Evolutionary conservation across 2,797 vertebrate genomes (phyloP).

Genomic region (Rhadinocentrus ornatus): DNA sequence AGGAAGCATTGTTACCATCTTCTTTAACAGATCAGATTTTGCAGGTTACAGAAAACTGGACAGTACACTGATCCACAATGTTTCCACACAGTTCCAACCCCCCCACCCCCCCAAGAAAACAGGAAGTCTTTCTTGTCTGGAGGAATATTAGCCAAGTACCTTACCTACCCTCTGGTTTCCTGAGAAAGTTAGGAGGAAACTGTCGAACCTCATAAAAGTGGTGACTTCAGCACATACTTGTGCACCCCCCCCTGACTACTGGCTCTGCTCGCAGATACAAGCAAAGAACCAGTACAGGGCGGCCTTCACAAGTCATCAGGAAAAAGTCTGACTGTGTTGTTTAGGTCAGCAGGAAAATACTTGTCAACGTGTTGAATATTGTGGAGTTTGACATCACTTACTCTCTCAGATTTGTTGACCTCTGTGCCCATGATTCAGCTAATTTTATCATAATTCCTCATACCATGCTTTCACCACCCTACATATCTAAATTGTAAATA

Average conservation of each 20-base stretch:
- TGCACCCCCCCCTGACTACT: slow-evolving; percentile 53
- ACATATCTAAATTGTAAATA: neutral
- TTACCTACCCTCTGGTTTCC: slow-evolving; percentile 88
- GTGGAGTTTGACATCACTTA: slow-evolving; percentile 12
- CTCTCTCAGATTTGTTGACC: neutral
- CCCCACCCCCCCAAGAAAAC: slow-evolving; percentile 58
- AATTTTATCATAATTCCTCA: neutral
- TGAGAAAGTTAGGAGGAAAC: slow-evolving; percentile 88
- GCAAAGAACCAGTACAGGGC: slow-evolving; percentile 47
- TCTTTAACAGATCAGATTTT: neutral
- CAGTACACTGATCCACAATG: slow-evolving; percentile 3
- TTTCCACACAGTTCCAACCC: slow-evolving; percentile 33
- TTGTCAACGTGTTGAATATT: slow-evolving; percentile 38
- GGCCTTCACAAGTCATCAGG: slow-evolving; percentile 49
- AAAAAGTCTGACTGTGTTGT: slow-evolving; percentile 47
- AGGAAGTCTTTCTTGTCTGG: slow-evolving; percentile 81
- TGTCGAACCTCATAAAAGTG: slow-evolving; percentile 70
- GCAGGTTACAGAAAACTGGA: slow-evolving; percentile 24
- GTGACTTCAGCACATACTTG: slow-evolving; percentile 82
- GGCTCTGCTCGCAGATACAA: slow-evolving; percentile 35
- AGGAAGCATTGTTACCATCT: slow-evolving; percentile 24
- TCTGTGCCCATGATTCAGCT: neutral
- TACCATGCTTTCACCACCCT: neutral
- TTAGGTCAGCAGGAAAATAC: slow-evolving; percentile 73
- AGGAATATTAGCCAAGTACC: slow-evolving; percentile 79